Evolutionary conservation across 2,113 vertebrate genomes (phyloP).

Genomic region (Xiphorhynchus elegans): DNA sequence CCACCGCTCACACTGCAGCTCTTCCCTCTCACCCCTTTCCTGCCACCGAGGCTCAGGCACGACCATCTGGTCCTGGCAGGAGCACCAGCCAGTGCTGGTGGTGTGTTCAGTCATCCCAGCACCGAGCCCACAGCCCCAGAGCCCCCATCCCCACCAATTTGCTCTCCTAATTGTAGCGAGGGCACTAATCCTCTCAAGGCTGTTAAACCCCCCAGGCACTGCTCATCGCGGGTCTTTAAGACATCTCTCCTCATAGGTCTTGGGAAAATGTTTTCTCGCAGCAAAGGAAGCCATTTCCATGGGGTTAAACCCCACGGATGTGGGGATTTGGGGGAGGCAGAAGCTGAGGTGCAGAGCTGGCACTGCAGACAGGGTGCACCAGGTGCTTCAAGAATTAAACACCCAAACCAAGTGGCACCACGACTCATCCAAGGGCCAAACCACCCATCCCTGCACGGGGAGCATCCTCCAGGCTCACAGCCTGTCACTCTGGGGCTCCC

Average conservation of each 20-base stretch:
- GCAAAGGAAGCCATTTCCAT: background rate
- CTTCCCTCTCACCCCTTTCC: background rate
- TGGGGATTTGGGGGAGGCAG: background rate
- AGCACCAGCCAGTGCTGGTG: background rate
- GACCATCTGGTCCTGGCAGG: background rate
- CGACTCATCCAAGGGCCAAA: accelerated
- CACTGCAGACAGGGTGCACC: background rate
- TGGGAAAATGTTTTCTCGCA: background rate
- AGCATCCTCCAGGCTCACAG: background rate
- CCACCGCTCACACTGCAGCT: background rate
- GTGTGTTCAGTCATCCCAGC: accelerated
- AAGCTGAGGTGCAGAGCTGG: background rate
- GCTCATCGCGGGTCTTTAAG: background rate
- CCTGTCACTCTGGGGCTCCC: background rate
- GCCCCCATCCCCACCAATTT: background rate
- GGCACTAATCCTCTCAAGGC: background rate
- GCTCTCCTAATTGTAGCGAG: background rate
- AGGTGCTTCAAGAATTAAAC: background rate
- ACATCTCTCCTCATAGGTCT: background rate
- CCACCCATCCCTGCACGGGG: accelerated
- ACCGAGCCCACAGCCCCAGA: background rate
- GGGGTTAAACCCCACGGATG: background rate
- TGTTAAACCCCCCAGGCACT: background rate
- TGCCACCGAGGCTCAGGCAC: background rate
- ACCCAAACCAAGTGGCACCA: background rate